A percentile compares a stretch with the other conserved stretches of the same genome.
Conservation (phyloP, 2,113 vertebrate species). For the Lepus timidus region DNA sequence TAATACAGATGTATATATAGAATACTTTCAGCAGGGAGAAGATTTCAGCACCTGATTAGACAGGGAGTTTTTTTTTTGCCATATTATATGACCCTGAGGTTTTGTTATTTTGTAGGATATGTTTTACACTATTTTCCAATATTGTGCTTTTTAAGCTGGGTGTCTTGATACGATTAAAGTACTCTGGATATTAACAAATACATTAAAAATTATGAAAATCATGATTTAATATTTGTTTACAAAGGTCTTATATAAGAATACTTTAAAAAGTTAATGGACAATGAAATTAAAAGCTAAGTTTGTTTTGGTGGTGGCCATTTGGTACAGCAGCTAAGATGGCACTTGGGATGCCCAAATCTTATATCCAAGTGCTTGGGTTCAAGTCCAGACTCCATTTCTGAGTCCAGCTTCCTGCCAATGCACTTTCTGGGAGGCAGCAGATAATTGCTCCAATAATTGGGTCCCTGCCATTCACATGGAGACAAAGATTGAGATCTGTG, state of each 20-base stretch:
- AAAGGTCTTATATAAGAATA: neutral
- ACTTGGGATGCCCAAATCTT: too few relatives aligned
- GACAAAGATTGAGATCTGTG: too few relatives aligned
- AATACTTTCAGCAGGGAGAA: constrained; percentile 37
- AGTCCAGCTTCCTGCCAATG: too few relatives aligned
- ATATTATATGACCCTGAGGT: neutral
- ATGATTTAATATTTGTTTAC: constrained; percentile 30
- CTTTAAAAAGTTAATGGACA: too few relatives aligned
- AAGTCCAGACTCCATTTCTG: too few relatives aligned
- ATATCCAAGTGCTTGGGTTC: too few relatives aligned
- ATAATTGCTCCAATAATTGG: too few relatives aligned
- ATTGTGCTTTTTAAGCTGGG: neutral
- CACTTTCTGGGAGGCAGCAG: too few relatives aligned
- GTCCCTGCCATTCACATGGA: too few relatives aligned
- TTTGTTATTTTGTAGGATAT: constrained; percentile 63
- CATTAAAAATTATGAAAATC: neutral
- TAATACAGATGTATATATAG: constrained; percentile 36
- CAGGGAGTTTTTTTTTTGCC: constrained; percentile 41
- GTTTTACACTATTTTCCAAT: neutral
- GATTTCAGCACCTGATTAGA: constrained; percentile 35
- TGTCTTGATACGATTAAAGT: neutral
- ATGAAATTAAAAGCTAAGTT: too few relatives aligned
- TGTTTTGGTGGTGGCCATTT: too few relatives aligned
- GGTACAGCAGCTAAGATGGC: too few relatives aligned
- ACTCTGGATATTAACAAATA: neutral